Evolutionary conservation across 2,113 vertebrate species (phyloP), one percentile per base, ranked within the genome.

Genomic region (Xyliphius kryptos): DNA sequence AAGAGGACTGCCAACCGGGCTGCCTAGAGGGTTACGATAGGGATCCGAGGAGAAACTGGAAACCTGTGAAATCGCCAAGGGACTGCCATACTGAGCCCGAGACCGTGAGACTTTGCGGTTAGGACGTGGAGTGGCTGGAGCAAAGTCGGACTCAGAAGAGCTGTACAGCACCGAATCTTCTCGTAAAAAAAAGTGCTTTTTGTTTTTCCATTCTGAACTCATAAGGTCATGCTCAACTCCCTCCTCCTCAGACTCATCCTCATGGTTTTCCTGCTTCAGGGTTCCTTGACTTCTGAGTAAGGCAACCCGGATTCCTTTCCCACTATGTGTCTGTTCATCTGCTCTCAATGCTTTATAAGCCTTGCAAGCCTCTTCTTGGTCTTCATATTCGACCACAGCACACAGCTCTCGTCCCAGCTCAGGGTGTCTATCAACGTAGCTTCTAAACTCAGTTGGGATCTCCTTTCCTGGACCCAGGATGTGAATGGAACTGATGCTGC

Each of bases 391-490:
- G 44, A 91, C 82, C 68, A 89, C 81, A 0, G 82, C 87, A 1
- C 88, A 90, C 61, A 82, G 68, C 1, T 73, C 71, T 46, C 78
- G 84, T 41, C 88, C 79, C 11, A 89, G 81, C 78, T 87, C 83
- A 0, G 77, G 76, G 72, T 90, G 87, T 0, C 55, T 68, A 12
- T 76, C 63, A 0, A 73, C 2, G 1, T 85, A 86, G 7, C 63
- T 75, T 55, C 79, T 79, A 22, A 90, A 75, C 0, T 85, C 86
- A 0, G 73, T 55, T 4, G 89, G 90, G 13, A 90, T 68, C 62
- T 88, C 85, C 32, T 86, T 79, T 21, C 87, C 88, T 0, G 90
- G 89, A 4, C 77, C 72, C 58, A 92, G 82, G 19, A 91, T 77
- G 12, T 81, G 81, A 53, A 90, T 67, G 40, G 85, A 83, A 5